Conservation (phyloP, 2,797 vertebrate genomes). For the Phataginus tricuspis region DNA sequence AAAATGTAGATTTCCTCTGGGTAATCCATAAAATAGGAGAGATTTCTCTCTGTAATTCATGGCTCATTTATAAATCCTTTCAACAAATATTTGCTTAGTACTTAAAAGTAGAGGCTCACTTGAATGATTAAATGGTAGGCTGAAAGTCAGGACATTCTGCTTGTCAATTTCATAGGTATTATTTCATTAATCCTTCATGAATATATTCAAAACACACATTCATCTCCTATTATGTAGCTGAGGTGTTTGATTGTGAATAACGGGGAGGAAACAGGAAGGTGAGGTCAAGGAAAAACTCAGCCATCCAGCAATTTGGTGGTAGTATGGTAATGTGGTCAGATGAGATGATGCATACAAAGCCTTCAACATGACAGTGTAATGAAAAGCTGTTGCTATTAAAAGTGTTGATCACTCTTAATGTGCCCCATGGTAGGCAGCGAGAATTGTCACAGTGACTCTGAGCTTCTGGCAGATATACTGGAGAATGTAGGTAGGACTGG, state of each 20-base stretch:
- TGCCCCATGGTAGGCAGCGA: neutral
- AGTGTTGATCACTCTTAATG: neutral
- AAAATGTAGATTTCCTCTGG: neutral
- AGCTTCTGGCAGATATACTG: neutral
- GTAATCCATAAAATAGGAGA: neutral
- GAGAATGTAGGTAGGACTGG: neutral
- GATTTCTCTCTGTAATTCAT: constrained; percentile 13
- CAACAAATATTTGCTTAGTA: constrained; percentile 21
- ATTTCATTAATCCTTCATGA: constrained; percentile 57
- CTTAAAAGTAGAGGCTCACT: neutral
- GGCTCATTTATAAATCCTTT: constrained; percentile 16
- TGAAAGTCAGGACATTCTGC: constrained; percentile 16
- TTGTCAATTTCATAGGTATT: constrained; percentile 17
- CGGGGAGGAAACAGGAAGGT: neutral
- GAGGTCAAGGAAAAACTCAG: constrained; percentile 20
- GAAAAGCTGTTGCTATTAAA: constrained; percentile 10
- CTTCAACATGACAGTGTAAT: neutral
- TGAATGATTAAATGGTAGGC: neutral
- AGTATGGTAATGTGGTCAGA: neutral
- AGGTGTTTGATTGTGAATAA: constrained; percentile 17
- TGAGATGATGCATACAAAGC: neutral
- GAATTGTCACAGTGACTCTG: neutral
- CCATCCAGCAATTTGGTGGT: neutral
- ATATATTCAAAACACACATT: constrained; percentile 54
- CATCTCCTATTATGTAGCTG: neutral